phyloP scores from a whole-genome alignment of 2,113 vertebrate species.

The Redunca redunca region DNA sequence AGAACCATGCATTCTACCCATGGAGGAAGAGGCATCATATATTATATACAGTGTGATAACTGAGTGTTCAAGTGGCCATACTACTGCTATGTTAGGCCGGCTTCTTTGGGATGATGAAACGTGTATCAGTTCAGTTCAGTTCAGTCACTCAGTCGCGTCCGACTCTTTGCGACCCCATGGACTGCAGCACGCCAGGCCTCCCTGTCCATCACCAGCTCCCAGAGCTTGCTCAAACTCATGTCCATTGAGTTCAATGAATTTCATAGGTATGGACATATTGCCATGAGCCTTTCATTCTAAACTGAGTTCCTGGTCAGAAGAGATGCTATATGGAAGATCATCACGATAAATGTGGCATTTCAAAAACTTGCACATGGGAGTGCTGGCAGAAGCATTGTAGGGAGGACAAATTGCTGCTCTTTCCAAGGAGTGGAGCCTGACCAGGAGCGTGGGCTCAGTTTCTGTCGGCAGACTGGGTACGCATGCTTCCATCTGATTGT shows the following conservation, averaged over 20 bases:
- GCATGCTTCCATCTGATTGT: too few relatives aligned
- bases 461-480: neutral
- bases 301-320: neutral
- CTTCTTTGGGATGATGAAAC: neutral
- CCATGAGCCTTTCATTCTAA: neutral
- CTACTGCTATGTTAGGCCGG: neutral
- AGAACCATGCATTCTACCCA: neutral
- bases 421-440: neutral
- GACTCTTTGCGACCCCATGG: neutral
- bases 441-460: neutral
- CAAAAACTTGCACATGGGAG: neutral
- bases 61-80: neutral
- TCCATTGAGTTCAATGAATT: neutral
- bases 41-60: neutral
- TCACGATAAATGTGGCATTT: neutral
- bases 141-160: accelerated
- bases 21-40: neutral
- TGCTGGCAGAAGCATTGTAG: neutral
- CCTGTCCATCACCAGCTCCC: neutral
- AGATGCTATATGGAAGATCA: neutral
- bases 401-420: neutral
- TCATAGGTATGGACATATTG: neutral
- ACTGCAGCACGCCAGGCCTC: neutral
- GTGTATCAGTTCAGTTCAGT: neutral
- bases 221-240: neutral